Conservation (phyloP, 2,113 vertebrate genomes). For the Gallinago jamesoni region DNA sequence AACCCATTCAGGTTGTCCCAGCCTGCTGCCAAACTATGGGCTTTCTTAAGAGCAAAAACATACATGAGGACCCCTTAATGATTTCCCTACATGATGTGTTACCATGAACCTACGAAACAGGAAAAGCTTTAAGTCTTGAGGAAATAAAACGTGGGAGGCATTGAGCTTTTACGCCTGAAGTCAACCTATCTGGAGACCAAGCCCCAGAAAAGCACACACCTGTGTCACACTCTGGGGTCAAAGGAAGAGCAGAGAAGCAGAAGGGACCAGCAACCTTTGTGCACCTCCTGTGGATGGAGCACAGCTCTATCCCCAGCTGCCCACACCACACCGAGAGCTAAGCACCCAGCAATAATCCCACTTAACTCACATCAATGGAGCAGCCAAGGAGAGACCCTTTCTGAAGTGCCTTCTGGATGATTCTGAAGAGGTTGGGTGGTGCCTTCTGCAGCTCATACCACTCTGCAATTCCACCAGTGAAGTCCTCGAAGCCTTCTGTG, state of each 20-base stretch:
- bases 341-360: neutral
- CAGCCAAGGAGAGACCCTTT: conserved; percentile 91
- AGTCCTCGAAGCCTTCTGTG: conserved; percentile 94
- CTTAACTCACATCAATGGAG: conserved; percentile 88
- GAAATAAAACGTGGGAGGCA: neutral
- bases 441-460: conserved; percentile 84
- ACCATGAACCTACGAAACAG: neutral
- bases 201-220: neutral
- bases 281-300: neutral
- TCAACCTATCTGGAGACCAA: neutral
- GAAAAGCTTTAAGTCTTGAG: neutral
- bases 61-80: neutral
- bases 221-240: neutral
- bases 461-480: conserved; percentile 92
- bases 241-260: neutral
- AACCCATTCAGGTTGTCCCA: neutral
- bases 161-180: neutral
- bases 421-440: conserved; percentile 85
- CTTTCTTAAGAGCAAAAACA: neutral
- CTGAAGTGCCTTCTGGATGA: conserved; percentile 89
- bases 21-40: neutral
- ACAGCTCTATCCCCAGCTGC: neutral
- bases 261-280: neutral
- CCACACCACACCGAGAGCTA: accelerated
- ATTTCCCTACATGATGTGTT: neutral